phyloP scores from a whole-genome alignment of 2,888 invertebrate genomes.

The Baccha elongata region DNA sequence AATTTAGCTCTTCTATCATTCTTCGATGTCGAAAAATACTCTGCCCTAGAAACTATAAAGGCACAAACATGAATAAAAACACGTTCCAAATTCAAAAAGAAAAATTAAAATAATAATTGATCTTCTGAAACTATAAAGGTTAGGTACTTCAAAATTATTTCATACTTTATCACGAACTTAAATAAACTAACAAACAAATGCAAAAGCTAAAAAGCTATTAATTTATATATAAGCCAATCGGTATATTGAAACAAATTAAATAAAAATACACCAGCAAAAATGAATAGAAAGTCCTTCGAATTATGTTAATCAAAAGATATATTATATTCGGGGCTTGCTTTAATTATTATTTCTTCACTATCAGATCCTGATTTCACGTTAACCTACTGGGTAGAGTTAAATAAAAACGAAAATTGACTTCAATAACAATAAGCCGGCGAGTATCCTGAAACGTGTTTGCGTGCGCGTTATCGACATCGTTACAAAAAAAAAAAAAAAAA shows the following conservation, averaged over 20 bases:
- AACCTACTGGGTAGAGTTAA: conserved; percentile 1
- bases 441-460: conserved; percentile 7
- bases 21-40: too few species aligned
- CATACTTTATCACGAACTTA: conserved; percentile 12
- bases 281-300: conserved; percentile 9
- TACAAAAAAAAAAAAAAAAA: too few species aligned
- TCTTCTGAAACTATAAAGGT: background rate
- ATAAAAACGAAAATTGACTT: conserved; percentile 2
- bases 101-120: background rate
- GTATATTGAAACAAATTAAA: background rate
- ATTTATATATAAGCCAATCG: background rate
- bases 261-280: background rate
- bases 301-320: conserved; percentile 50
- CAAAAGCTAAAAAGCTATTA: conserved; percentile 15
- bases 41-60: too few species aligned
- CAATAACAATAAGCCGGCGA: background rate
- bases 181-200: background rate
- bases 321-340: conserved; percentile 41
- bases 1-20: too few species aligned
- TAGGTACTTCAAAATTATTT: background rate
- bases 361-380: conserved; percentile 18
- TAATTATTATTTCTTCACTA: conserved; percentile 41
- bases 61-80: too few species aligned
- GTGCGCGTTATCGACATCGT: conserved; percentile 23
- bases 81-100: too few species aligned